phyloP scores from a whole-genome alignment of 2,113 vertebrate genomes.

The Tenrec ecaudatus region DNA sequence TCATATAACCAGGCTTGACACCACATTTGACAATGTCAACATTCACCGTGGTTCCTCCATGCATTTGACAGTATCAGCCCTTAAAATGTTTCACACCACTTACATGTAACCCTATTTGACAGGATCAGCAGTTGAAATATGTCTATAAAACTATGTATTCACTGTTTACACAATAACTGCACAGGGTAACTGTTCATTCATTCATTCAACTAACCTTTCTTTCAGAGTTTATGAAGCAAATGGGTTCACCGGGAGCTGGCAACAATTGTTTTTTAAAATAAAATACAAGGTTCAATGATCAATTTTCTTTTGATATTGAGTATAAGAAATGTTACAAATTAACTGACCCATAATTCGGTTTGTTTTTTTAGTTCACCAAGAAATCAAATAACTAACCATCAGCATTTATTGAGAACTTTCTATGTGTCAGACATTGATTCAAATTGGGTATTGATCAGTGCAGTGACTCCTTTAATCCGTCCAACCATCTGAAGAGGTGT shows the following conservation, averaged over 20 bases:
- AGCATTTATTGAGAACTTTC: not conserved
- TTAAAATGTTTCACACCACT: constrained; percentile 71
- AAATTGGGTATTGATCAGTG: not conserved
- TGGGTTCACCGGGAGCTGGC: not conserved
- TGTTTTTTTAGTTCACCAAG: not conserved
- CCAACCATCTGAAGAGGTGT: not conserved
- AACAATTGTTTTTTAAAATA: not conserved
- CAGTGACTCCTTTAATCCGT: not conserved
- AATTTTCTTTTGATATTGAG: not conserved
- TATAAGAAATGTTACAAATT: constrained; percentile 51
- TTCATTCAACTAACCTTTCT: not conserved
- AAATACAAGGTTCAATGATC: not conserved
- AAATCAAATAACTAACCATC: not conserved
- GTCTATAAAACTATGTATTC: constrained; percentile 23
- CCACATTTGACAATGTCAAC: constrained; percentile 73
- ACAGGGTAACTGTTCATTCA: not conserved
- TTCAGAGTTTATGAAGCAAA: not conserved
- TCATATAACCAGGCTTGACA: constrained; percentile 59
- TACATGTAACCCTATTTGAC: constrained; percentile 61
- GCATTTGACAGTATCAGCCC: constrained; percentile 69
- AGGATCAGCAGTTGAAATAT: constrained; percentile 64
- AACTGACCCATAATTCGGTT: not conserved
- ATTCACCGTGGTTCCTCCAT: constrained; percentile 64
- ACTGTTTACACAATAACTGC: not conserved
- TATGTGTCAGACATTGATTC: not conserved